Conservation (phyloP, 1,140 invertebrate genomes). For the Brachionus angularis region DNA sequence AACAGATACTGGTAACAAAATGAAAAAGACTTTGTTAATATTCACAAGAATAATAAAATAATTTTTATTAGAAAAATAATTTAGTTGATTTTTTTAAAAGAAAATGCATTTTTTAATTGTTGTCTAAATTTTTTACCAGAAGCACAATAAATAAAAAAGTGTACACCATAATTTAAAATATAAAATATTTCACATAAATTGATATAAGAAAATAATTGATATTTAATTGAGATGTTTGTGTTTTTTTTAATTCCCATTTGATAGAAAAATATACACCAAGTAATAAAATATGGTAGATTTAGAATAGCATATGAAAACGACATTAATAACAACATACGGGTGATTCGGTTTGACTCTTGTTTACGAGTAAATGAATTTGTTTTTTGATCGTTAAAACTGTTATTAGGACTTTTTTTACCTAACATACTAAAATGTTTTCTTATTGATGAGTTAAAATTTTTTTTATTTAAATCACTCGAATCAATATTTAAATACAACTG, state of each 20-base stretch:
- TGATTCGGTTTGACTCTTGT: slow-evolving; percentile 15
- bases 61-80: too few relatives aligned
- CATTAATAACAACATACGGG: slow-evolving; percentile 27
- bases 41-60: too few relatives aligned
- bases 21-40: too few relatives aligned
- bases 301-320: slow-evolving; percentile 26
- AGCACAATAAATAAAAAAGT: slow-evolving; percentile 43
- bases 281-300: slow-evolving; percentile 28
- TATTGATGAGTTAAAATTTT: too few relatives aligned
- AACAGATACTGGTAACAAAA: too few relatives aligned
- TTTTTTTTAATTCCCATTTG: slow-evolving; percentile 8
- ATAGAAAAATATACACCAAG: slow-evolving; percentile 43
- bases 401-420: background rate
- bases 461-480: too few relatives aligned
- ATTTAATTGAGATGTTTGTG: background rate
- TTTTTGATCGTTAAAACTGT: background rate
- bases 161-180: slow-evolving; percentile 34
- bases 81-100: background rate
- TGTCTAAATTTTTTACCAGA: slow-evolving; percentile 26
- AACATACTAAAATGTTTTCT: too few relatives aligned
- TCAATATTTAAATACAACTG: too few relatives aligned
- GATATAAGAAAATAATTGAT: slow-evolving; percentile 6
- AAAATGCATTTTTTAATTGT: slow-evolving; percentile 24
- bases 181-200: slow-evolving; percentile 43
- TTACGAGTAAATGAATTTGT: background rate